Percentiles rank a stretch among this genome's conserved stretches.
Evolutionary conservation across 2,888 invertebrate genomes (phyloP).

Genomic region (Stictocephala bisonia): DNA sequence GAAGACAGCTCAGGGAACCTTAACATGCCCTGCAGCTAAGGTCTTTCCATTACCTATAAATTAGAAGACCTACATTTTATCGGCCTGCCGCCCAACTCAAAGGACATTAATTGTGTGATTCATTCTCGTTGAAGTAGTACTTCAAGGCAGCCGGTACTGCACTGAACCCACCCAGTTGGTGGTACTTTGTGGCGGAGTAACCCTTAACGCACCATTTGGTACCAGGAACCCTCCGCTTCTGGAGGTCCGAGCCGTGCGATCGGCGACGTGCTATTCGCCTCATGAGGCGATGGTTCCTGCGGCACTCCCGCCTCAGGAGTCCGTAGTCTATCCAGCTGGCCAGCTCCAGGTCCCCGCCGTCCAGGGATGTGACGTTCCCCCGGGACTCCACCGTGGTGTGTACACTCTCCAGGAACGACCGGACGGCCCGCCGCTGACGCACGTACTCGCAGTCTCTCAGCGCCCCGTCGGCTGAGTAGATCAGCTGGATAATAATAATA

Average conservation of each 20-base stretch:
- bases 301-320: constrained; percentile 70
- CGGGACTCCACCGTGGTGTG: constrained; percentile 68
- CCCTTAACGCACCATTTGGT: constrained; percentile 96
- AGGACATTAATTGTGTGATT: too few species aligned
- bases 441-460: constrained; percentile 77
- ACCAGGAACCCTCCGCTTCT: constrained; percentile 77
- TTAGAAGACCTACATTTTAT: too few species aligned
- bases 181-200: constrained; percentile 81
- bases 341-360: constrained; percentile 64
- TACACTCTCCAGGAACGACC: constrained; percentile 71
- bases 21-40: too few species aligned
- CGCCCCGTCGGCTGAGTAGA: constrained; percentile 71
- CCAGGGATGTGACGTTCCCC: constrained; percentile 48
- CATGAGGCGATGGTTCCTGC: constrained; percentile 62
- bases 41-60: too few species aligned
- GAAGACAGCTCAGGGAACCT: too few species aligned
- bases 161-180: constrained; percentile 85
- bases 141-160: too few species aligned
- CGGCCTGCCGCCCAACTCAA: too few species aligned
- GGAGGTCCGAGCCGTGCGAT: constrained; percentile 48
- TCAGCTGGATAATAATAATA: constrained; percentile 78
- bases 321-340: constrained; percentile 72
- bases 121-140: too few species aligned
- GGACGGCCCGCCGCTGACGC: constrained; percentile 67
- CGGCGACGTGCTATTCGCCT: constrained; percentile 58